Evolutionary conservation across 2,113 vertebrate species (phyloP), one percentile per base, ranked within the genome.

Genomic region (Podarcis raffonei): DNA sequence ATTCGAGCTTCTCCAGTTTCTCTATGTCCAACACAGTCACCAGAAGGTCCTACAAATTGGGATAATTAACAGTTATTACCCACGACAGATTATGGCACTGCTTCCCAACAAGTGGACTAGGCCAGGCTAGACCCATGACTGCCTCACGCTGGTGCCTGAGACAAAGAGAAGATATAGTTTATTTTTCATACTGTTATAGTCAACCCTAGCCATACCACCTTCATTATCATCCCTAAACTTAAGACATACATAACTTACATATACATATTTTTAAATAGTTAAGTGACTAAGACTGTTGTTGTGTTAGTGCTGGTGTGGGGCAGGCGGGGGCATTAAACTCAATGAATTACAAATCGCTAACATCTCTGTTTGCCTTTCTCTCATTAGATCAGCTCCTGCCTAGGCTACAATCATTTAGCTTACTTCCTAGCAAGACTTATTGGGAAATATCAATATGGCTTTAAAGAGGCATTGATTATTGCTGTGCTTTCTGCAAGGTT

Each of bases 1-100:
- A 97, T 91, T 98, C 98, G 0, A 99, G 53, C 92, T 98, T 99
- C 90, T 97, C 98, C 90, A 99, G 95, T 94, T 98, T 98, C 66
- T 97, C 90, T 91, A 99, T 96, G 87, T 99, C 98, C 93, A 98
- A 89, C 11, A 95, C 96, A 1, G 97, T 98, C 88, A 93, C 81
- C 93, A 99, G 95, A 86, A 98, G 90, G 42, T 95, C 95, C 99
- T 99, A 90, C 2, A 57, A 78, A 69, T 23, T 69, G 2, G n/a
- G 35, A 57, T 9, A 83, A 82, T 62, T 57, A 66, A 15, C 82
- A 94, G 35, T 6, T 74, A 74, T 94, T 25, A 86, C 23, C 89
- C 62, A 69, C 65, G 39, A n/a, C 83, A 89, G 18, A 2, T 77
- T 69, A 87, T 57, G 84, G 12, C 1, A 27, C 12, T 30, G 39